phyloP scores from a whole-genome alignment of 1,140 invertebrate species.

The Zaprionus camerounensis region DNA sequence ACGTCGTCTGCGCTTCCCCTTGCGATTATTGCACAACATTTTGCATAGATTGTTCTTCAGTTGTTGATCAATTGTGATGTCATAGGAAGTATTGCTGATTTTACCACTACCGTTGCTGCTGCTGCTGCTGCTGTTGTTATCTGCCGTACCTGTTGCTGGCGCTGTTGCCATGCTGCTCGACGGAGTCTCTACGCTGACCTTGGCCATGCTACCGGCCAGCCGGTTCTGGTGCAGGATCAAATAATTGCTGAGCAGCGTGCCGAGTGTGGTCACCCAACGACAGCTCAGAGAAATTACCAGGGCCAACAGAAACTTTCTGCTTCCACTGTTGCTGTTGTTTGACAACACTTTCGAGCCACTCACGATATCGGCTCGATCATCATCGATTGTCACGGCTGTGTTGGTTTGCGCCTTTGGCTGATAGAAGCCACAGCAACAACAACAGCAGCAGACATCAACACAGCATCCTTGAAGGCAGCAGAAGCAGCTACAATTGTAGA shows the following conservation, averaged over 20 bases:
- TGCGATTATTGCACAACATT: conserved; percentile 70
- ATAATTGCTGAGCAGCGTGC: conserved; percentile 49
- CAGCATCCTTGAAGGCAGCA: conserved; percentile 72
- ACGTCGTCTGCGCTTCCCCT: conserved; percentile 54
- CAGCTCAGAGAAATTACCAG: conserved; percentile 35
- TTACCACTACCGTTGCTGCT: conserved; percentile 6
- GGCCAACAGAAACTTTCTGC: conserved; percentile 22
- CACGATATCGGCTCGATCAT: neutral
- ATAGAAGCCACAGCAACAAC: conserved; percentile 36
- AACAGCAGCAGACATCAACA: conserved; percentile 58
- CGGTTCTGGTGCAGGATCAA: conserved; percentile 37
- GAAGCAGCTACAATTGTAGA: conserved; percentile 66
- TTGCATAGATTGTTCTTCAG: conserved; percentile 68
- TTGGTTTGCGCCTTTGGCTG: conserved; percentile 6
- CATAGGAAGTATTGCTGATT: conserved; percentile 39
- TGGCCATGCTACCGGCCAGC: neutral
- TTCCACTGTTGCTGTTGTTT: neutral
- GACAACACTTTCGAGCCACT: neutral
- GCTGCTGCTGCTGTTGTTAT: conserved; percentile 4
- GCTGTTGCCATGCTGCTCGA: neutral
- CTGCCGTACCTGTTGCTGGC: neutral
- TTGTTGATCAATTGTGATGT: conserved; percentile 68
- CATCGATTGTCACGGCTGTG: neutral
- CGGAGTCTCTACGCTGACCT: neutral
- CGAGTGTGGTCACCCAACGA: conserved; percentile 43